Base-by-base conservation (phyloP, 2,888 invertebrate genomes). In the Tetramorium bicarinatum region DNA sequence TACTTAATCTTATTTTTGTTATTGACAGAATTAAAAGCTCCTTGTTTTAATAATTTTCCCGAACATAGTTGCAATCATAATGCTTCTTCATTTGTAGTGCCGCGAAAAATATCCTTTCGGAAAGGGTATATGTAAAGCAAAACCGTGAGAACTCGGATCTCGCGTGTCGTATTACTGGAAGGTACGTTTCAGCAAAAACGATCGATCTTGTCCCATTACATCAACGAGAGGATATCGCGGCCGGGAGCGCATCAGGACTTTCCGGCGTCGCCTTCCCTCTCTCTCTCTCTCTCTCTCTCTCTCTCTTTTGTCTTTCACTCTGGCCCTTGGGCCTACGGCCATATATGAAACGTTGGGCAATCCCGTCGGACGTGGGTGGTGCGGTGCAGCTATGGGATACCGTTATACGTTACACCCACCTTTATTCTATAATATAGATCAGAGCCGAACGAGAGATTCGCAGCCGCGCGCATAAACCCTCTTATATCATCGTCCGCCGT, bases 401-500 rank as follows among this genome's bases (percentile, higher is more conserved):
- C 88, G 90, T 89, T 91, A 91, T 77, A 82, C 74, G 84, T 86
- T 89, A 88, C 90, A 90, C 91, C 92, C 89, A 92, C 92, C 88
- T 91, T 87, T 89, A 87, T 90, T 87, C 82, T 84, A 89, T 86
- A 88, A 92, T 92, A 88, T 91, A 83, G 89, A 90, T 92, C 89
- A 90, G 84, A 88, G 80, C 64, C 62, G 81, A 71, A 67, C n/a
- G 79, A 59, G 52, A 79, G 71, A 71, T 64, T 59, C 72, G 77
- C 75, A 15, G 29, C 44, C 25, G 34, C 79, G 80, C 77, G 77
- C 72, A 54, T 79, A 61, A 83, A 61, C 54, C 76, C 38, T 67
- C 69, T 81, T 71, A 64, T 74, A 81, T 80, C 71, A 81, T 75
- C 49, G 21, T 80, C 49, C 64, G 49, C 61, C 52, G 61, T 74